Percentiles rank a stretch among this genome's conserved stretches.
Conservation (phyloP, 2,113 vertebrate genomes). For the Mobula birostris region DNA sequence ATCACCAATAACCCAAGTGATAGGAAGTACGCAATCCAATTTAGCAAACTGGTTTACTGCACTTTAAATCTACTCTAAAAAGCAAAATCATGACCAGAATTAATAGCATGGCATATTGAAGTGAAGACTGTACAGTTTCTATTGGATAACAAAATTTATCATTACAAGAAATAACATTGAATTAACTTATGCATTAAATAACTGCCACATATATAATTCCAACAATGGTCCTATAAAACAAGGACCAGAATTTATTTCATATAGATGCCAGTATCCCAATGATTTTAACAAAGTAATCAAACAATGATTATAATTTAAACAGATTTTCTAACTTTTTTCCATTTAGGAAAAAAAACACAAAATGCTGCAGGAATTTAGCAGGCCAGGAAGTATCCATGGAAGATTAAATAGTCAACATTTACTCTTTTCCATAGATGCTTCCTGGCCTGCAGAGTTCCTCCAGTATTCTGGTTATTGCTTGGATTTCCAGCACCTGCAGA, state of each 20-base stretch:
- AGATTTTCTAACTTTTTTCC: neutral
- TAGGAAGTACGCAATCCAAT: neutral
- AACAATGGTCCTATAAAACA: neutral
- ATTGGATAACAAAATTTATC: neutral
- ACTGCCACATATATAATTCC: neutral
- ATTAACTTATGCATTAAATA: neutral
- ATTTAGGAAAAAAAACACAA: too few species aligned
- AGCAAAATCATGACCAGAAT: neutral
- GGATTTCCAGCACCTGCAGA: too few species aligned
- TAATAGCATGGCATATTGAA: neutral
- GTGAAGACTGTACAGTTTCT: neutral
- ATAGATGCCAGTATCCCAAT: neutral
- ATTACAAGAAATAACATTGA: neutral
- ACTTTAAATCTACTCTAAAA: neutral
- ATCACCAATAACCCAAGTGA: neutral
- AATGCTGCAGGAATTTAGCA: too few species aligned
- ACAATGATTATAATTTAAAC: neutral
- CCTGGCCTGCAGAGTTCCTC: too few species aligned
- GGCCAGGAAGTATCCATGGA: too few species aligned
- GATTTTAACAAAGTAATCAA: neutral
- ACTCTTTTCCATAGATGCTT: too few species aligned
- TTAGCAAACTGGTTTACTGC: neutral
- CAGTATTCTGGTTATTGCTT: too few species aligned
- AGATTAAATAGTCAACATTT: too few species aligned
- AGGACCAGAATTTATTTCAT: neutral